These are phyloP conservation scores for Eidolon dupreanum DNA, from an alignment of 2,797 vertebrate genomes.

Conservation along the genomic window DNA sequence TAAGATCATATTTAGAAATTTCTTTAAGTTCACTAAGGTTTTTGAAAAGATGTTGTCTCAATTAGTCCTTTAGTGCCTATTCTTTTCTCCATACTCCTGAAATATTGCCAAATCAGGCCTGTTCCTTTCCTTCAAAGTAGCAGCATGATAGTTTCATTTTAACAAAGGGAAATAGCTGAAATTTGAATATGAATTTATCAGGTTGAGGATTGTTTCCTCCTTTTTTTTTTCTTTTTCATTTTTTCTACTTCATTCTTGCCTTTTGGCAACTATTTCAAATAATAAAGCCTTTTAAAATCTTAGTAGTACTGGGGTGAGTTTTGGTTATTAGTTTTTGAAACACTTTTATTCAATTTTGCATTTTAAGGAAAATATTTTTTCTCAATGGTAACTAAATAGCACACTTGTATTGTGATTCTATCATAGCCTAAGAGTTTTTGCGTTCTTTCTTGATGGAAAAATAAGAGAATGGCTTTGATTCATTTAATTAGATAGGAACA, in stretches of 20 bases:
- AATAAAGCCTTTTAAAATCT: not conserved
- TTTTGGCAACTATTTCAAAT: not conserved
- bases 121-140: not conserved
- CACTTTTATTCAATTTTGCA: not conserved
- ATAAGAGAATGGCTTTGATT: not conserved
- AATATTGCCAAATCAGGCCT: not conserved
- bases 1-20: not conserved
- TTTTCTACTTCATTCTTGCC: not conserved
- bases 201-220: not conserved
- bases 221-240: not conserved
- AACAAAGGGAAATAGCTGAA: not conserved
- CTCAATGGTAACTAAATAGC: not conserved
- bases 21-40: not conserved
- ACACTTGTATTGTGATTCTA: not conserved
- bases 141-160: not conserved
- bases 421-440: not conserved
- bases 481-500: not conserved
- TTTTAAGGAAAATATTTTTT: constrained; percentile 22
- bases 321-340: not conserved
- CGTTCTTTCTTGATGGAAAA: not conserved
- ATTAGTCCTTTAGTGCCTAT: not conserved
- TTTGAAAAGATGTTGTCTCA: not conserved
- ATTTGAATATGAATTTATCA: not conserved
- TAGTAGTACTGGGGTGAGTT: not conserved
- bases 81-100: not conserved